Base-by-base conservation (phyloP, 2,113 vertebrate species). In the Spheniscus mendiculus region DNA sequence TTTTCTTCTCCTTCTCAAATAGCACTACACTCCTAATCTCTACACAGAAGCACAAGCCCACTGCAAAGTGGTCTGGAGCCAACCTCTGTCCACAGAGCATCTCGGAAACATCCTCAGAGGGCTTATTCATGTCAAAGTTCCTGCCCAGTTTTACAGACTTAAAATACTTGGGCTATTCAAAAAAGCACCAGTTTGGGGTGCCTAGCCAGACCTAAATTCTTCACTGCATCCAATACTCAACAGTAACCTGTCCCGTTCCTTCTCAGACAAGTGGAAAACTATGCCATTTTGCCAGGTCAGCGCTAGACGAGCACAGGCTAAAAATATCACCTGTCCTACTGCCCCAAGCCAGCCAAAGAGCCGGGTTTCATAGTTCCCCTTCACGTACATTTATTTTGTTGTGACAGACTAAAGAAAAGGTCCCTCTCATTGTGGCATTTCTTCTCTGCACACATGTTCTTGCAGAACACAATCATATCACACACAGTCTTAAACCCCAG, bases 401-500 rank as follows among this genome's bases (percentile, higher is more conserved):
- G 72, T 29, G 40, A 89, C 30, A 78, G 76, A 52, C 36, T 38
- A 55, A 92, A 94, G 91, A 90, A 91, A 95, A 90, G 67, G 55
- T 63, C 61, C 69, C n/a, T 90, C 66, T 94, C 81, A 83, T 34
- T 65, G 81, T 72, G 59, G 67, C 83, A 93, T 86, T 96, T 91
- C 87, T 97, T 79, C 95, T 71, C 80, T 21, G 70, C 79, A 87
- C 76, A 92, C 34, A 72, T 4, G 26, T 67, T 96, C 95, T 93
- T 92, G 56, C 77, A 86, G 93, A 97, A 89, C 81, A 97, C 97
- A 97, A 97, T 97, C 74, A 27, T 96, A 97, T 97, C 97, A 74
- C 81, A 96, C 80, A 97, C 22, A 71, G 89, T 42, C 80, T 76
- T 44, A 30, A 93, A 86, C 38, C 59, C 85, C 94, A 92, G 83